Percentiles rank a stretch among this genome's conserved stretches.
These are phyloP conservation scores for Petrophora chlorosata DNA, from an alignment of 2,888 invertebrate species.

Conservation along the genomic window DNA sequence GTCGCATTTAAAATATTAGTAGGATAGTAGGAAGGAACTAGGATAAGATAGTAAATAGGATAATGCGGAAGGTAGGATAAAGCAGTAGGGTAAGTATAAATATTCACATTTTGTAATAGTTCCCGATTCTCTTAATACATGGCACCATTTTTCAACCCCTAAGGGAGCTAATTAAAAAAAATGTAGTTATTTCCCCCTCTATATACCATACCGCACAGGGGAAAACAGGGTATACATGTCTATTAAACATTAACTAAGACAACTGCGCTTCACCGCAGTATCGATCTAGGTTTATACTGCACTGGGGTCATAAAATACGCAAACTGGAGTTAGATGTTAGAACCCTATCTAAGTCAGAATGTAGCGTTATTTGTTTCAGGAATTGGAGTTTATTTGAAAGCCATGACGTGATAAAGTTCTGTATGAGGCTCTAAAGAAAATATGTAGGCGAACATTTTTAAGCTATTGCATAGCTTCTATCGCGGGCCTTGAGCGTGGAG, in stretches of 20 bases:
- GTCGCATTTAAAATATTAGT: too few relatives aligned
- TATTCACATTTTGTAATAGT: too few relatives aligned
- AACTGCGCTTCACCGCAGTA: conserved; percentile 4
- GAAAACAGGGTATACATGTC: neutral
- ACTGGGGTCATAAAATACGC: conserved; percentile 1
- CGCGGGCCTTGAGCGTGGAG: too few relatives aligned
- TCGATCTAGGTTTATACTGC: conserved; percentile 7
- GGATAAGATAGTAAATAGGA: too few relatives aligned
- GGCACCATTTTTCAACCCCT: neutral
- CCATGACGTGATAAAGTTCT: neutral
- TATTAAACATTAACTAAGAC: conserved; percentile 7
- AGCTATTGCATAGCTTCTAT: too few relatives aligned
- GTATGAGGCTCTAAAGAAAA: too few relatives aligned
- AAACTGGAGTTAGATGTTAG: neutral
- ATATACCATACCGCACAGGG: neutral
- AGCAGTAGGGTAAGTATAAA: too few relatives aligned
- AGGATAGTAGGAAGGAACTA: too few relatives aligned
- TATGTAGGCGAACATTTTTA: too few relatives aligned
- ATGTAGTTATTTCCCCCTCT: neutral
- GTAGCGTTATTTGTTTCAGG: neutral
- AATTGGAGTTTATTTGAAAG: neutral
- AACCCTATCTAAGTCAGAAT: neutral
- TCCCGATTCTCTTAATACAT: too few relatives aligned
- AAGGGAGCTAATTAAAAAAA: neutral
- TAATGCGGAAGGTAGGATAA: too few relatives aligned